phyloP scores from a whole-genome alignment of 2,113 vertebrate genomes.

The Hylia prasina region DNA sequence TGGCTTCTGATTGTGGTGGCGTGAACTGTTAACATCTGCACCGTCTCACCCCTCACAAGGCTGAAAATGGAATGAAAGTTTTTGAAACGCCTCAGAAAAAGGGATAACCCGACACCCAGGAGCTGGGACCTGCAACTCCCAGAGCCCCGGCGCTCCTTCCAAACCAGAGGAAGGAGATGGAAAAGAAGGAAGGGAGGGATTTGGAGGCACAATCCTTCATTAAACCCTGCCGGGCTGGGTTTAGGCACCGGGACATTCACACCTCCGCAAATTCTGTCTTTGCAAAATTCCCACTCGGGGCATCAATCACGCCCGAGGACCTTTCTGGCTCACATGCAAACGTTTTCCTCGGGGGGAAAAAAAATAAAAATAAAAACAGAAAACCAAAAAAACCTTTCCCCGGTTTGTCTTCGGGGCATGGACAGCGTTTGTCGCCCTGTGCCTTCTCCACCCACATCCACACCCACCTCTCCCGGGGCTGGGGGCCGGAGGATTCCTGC shows the following conservation, averaged over 20 bases:
- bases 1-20: no score
- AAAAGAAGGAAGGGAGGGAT: neutral
- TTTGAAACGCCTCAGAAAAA: no score
- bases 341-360: neutral
- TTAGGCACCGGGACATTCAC: neutral
- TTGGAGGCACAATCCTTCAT: neutral
- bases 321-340: neutral
- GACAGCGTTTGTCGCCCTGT: accelerated
- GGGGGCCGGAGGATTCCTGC: neutral
- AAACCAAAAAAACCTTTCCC: neutral
- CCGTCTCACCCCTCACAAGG: no score
- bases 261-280: neutral
- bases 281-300: accelerated
- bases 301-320: accelerated
- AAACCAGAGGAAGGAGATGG: neutral
- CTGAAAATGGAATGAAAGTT: no score
- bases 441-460: neutral
- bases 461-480: neutral
- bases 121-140: neutral
- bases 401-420: accelerated
- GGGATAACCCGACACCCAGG: neutral
- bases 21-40: no score
- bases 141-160: neutral
- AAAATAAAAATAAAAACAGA: neutral
- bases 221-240: neutral